Conservation (phyloP, 2,888 invertebrate genomes). For the Spilarctia lutea region DNA sequence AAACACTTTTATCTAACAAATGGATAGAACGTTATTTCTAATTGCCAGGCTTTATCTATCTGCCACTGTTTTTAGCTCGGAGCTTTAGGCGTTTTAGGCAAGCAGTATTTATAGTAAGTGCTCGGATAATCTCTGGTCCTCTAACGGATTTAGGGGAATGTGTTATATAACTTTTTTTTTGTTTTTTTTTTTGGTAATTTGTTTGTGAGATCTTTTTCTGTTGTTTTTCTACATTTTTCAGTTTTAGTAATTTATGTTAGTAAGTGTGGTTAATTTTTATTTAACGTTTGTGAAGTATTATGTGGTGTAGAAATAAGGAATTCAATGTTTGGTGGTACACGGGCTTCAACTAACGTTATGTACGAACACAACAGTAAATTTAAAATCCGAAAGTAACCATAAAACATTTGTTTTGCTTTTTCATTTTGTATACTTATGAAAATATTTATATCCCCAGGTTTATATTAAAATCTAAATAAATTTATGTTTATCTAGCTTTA, state of each 20-base stretch:
- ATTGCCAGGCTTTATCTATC: constrained; percentile 32
- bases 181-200: constrained; percentile 2
- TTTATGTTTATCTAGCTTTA: background rate
- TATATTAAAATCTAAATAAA: background rate
- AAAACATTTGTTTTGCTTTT: background rate
- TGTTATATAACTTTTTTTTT: constrained; percentile 10
- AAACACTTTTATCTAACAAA: constrained; percentile 22
- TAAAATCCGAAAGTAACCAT: background rate
- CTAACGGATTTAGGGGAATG: constrained; percentile 15
- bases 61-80: constrained; percentile 20
- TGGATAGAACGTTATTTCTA: constrained; percentile 30
- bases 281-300: background rate
- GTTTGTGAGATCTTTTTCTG: background rate
- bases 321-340: background rate
- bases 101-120: constrained; percentile 34
- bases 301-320: background rate
- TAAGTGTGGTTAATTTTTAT: background rate
- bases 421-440: background rate
- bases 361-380: background rate
- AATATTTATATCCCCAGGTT: background rate
- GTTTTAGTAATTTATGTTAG: background rate
- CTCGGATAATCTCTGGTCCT: constrained; percentile 22
- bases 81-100: constrained; percentile 23
- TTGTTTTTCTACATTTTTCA: background rate
- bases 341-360: too few species aligned